A percentile compares a stretch with the other conserved stretches of the same genome.
These are phyloP conservation scores for Montipora foliosa DNA, from an alignment of 64 coral and sea anemone genomes.

Conservation along the genomic window DNA sequence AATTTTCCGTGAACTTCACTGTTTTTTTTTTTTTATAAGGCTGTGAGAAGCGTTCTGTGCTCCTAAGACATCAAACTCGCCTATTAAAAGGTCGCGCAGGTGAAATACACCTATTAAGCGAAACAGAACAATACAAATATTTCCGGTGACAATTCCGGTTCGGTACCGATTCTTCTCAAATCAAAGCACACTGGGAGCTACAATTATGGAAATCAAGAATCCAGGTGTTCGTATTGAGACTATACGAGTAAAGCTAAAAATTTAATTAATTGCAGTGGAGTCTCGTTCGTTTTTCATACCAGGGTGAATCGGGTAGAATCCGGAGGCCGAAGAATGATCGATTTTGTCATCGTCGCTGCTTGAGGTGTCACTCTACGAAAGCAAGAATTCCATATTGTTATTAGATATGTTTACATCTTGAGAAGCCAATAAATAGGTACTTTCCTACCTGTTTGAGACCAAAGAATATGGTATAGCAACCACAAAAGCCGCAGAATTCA, in stretches of 20 bases:
- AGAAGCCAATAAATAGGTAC: background rate
- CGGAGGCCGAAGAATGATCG: conserved; percentile 3
- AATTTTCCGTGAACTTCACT: too few relatives aligned
- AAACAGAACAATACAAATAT: background rate
- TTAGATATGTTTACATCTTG: conserved; percentile 18
- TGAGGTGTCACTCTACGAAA: conserved; percentile 25
- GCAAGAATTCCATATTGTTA: background rate
- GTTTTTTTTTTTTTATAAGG: background rate
- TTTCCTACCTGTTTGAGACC: background rate
- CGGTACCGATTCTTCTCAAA: background rate
- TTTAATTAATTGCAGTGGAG: too few relatives aligned
- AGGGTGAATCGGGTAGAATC: conserved; percentile 7
- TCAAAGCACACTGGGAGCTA: background rate
- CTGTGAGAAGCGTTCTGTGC: background rate
- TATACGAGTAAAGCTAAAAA: too few relatives aligned
- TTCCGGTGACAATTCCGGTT: conserved; percentile 2
- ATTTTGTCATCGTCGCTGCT: conserved; percentile 18
- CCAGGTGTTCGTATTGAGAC: conserved; percentile 29
- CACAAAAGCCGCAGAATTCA: conserved; percentile 36
- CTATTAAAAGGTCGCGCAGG: background rate
- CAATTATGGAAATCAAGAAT: background rate
- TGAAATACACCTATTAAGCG: background rate
- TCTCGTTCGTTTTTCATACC: background rate
- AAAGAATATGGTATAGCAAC: background rate
- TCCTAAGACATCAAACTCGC: background rate